These are phyloP conservation scores for Morpho deidamia DNA, from an alignment of 2,888 invertebrate genomes.

Conservation along the genomic window DNA sequence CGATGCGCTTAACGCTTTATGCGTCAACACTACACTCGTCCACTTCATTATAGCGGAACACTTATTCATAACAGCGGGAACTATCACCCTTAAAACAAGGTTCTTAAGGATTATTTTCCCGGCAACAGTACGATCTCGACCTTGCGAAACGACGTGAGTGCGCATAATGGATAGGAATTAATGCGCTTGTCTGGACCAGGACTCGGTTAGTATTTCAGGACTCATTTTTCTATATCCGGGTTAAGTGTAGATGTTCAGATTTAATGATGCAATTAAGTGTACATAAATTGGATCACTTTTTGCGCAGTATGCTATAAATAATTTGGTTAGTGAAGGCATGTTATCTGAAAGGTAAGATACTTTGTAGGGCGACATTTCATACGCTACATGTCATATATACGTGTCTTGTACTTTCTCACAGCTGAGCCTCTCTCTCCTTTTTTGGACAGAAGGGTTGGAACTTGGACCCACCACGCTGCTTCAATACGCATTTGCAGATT, in stretches of 20 bases:
- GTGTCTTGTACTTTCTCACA: too few species aligned
- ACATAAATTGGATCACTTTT: too few species aligned
- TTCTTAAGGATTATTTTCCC: slow-evolving; percentile 9
- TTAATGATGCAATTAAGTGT: background rate
- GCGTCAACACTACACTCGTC: slow-evolving; percentile 13
- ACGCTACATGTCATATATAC: too few species aligned
- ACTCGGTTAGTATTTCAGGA: background rate
- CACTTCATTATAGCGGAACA: slow-evolving; percentile 16
- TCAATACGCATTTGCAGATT: too few species aligned
- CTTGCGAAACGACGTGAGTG: slow-evolving; percentile 17
- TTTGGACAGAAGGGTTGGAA: too few species aligned
- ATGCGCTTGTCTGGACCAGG: background rate
- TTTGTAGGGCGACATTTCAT: too few species aligned
- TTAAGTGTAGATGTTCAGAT: background rate
- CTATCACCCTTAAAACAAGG: background rate
- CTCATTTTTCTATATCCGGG: background rate
- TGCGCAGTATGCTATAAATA: too few species aligned
- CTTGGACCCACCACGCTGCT: too few species aligned
- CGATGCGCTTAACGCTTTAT: slow-evolving; percentile 7
- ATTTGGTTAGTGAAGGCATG: too few species aligned
- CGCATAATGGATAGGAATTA: slow-evolving; percentile 14
- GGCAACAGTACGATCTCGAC: background rate
- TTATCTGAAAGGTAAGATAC: too few species aligned
- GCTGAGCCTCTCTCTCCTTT: too few species aligned
- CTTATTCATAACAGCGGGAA: slow-evolving; percentile 6